Conservation (phyloP, 1,140 invertebrate genomes). For the Drosophila bocqueti region DNA sequence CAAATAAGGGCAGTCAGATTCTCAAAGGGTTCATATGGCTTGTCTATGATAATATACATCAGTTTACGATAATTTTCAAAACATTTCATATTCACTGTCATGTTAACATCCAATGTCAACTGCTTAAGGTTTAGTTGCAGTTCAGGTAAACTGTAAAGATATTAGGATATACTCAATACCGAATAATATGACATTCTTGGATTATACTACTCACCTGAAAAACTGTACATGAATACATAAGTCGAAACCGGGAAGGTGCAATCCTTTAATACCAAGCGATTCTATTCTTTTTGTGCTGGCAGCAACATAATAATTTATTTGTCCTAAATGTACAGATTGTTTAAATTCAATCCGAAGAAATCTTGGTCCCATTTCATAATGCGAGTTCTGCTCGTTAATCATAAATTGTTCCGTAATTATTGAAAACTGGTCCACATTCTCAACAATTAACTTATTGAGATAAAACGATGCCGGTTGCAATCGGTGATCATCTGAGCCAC, state of each 20-base stretch:
- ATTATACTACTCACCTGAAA: not conserved
- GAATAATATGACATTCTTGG: too few species aligned
- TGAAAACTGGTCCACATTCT: not conserved
- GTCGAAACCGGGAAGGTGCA: not conserved
- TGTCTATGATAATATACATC: not conserved
- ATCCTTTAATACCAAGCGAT: not conserved
- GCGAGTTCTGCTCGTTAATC: not conserved
- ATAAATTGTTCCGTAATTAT: not conserved
- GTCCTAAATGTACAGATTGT: fast-evolving
- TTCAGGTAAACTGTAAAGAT: not conserved
- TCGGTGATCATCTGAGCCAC: not conserved
- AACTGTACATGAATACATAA: not conserved
- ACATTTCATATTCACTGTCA: not conserved
- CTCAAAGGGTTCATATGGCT: not conserved
- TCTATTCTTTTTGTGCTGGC: not conserved
- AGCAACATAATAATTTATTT: not conserved
- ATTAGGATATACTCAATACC: too few species aligned
- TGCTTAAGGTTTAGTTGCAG: not conserved
- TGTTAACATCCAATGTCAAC: not conserved
- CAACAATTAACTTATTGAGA: not conserved
- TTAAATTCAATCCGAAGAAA: not conserved
- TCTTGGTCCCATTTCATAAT: not conserved
- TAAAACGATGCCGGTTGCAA: not conserved
- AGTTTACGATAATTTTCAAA: not conserved
- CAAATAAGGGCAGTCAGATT: not conserved